Percentiles rank a stretch among this genome's conserved stretches.
These are phyloP conservation scores for Bombyx mori DNA, from an alignment of 1,140 invertebrate genomes.

Conservation along the genomic window ASM3026992v2 NC_085124.1:4442001-4442500, in stretches of 20 bases:
- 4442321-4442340: conserved; percentile 27
- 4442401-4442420: conserved; percentile 47
- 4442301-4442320: conserved; percentile 17
- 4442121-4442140: neutral
- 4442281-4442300: conserved; percentile 23
- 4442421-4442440: conserved; percentile 26
- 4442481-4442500: too few species aligned
- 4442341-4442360: conserved; percentile 54
- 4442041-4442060: too few species aligned
- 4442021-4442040: too few species aligned
- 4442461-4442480: too few species aligned
- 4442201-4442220: conserved; percentile 1
- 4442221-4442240: conserved; percentile 6
- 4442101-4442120: neutral
- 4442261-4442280: conserved; percentile 14
- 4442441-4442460: conserved; percentile 30
- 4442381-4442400: conserved; percentile 36
- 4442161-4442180: neutral
- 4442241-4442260: conserved; percentile 4
- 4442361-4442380: conserved; percentile 41
- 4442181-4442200: neutral
- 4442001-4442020: too few species aligned
- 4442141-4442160: too few species aligned
- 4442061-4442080: neutral
- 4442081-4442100: neutral